Percentiles rank a stretch among this genome's conserved stretches.
Conservation (phyloP, 2,113 vertebrate genomes). For the Lota lota region DNA sequence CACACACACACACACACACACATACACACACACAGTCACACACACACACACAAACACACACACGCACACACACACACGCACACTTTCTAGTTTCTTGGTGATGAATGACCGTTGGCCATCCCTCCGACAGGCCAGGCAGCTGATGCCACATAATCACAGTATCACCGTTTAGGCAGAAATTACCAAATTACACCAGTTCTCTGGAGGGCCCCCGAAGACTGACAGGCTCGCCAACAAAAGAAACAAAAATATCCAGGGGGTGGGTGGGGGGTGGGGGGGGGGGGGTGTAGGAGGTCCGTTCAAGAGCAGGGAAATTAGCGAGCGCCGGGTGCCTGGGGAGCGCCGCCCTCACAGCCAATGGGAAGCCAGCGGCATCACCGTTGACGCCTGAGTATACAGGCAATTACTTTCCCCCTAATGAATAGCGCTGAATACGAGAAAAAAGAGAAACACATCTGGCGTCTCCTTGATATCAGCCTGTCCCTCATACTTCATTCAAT, state of each 20-base stretch:
- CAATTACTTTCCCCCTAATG: constrained; percentile 31
- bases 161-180: constrained; percentile 76
- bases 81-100: constrained; percentile 52
- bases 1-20: too few species aligned
- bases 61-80: too few species aligned
- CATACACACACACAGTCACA: too few species aligned
- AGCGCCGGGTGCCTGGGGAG: constrained; percentile 27
- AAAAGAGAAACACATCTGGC: constrained; percentile 42
- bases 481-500: neutral
- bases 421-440: constrained; percentile 28
- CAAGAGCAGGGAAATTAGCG: constrained; percentile 40
- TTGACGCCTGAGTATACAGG: constrained; percentile 39
- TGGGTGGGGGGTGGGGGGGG: constrained; percentile 18
- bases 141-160: constrained; percentile 74
- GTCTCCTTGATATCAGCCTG: constrained; percentile 36
- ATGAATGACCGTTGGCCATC: constrained; percentile 72
- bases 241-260: constrained; percentile 69
- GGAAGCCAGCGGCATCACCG: constrained; percentile 45
- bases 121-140: constrained; percentile 70
- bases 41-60: too few species aligned
- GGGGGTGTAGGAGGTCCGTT: constrained; percentile 25
- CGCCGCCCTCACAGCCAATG: constrained; percentile 43
- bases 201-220: constrained; percentile 55
- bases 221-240: constrained; percentile 68
- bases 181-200: constrained; percentile 72